Conservation (phyloP, 2,888 invertebrate genomes). For the Clepsis dumicolana region DNA sequence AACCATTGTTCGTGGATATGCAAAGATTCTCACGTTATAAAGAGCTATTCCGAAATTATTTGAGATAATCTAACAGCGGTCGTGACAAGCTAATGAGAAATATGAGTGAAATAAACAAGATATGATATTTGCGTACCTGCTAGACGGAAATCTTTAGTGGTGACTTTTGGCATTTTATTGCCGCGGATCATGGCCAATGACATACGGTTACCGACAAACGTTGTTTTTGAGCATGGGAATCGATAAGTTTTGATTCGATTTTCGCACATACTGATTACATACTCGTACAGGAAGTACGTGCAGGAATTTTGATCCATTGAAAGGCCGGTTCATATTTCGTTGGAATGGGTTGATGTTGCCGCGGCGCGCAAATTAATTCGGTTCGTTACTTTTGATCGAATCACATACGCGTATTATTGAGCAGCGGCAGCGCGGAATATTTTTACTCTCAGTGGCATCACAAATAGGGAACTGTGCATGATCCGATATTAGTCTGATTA, state of each 20-base stretch:
- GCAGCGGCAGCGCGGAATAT: not conserved
- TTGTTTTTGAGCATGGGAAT: slow-evolving; percentile 37
- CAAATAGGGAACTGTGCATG: not conserved
- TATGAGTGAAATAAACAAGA: slow-evolving; percentile 49
- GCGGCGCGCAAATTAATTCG: slow-evolving; percentile 35
- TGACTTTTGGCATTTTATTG: slow-evolving; percentile 72
- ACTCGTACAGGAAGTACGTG: slow-evolving; percentile 79
- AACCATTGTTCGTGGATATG: slow-evolving; percentile 66
- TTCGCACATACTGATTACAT: slow-evolving; percentile 61
- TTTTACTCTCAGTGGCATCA: not conserved
- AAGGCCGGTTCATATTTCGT: slow-evolving; percentile 59
- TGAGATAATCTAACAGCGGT: slow-evolving; percentile 32
- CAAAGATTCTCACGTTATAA: slow-evolving; percentile 62
- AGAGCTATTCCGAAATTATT: slow-evolving; percentile 55
- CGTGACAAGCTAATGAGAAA: slow-evolving; percentile 43
- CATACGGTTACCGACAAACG: slow-evolving; percentile 15
- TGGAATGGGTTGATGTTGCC: slow-evolving; percentile 48
- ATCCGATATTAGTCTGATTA: not conserved
- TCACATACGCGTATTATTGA: not conserved
- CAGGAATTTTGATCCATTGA: slow-evolving; percentile 73
- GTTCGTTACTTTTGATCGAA: slow-evolving; percentile 30
- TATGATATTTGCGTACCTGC: slow-evolving; percentile 51
- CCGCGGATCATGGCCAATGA: slow-evolving; percentile 65
- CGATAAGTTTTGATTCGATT: slow-evolving; percentile 42
- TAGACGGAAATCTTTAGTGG: slow-evolving; percentile 62